phyloP scores from a whole-genome alignment of 30 jellyfish, hydroid and myxozoan species.

The Chrysaora quinquecirrha region DNA sequence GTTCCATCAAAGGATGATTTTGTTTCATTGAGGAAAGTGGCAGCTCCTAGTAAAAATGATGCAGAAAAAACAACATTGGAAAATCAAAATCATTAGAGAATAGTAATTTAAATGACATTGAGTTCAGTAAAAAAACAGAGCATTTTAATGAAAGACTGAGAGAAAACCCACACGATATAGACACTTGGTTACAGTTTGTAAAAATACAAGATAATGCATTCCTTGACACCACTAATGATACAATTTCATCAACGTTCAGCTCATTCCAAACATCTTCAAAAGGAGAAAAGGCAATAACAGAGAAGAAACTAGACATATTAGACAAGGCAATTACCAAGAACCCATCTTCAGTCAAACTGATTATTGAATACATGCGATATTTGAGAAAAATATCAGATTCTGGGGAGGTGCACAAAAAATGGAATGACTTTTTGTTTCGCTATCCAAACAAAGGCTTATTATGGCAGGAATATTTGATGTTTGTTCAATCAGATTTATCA shows the following conservation, averaged over 20 bases:
- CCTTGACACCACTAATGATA: background rate
- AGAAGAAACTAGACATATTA: constrained; percentile 71
- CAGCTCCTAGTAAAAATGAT: too few relatives aligned
- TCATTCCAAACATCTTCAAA: background rate
- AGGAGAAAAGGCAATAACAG: constrained; percentile 57
- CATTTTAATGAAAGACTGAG: constrained; percentile 56
- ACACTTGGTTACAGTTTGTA: constrained; percentile 72
- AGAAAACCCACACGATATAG: constrained; percentile 56
- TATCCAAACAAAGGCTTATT: constrained; percentile 63
- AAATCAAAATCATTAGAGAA: background rate
- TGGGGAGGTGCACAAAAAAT: constrained; percentile 29
- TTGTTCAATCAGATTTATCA: constrained; percentile 75
- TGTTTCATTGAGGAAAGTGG: background rate
- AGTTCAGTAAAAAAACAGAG: constrained; percentile 32
- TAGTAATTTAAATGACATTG: background rate
- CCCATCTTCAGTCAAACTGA: constrained; percentile 53
- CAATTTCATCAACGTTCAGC: constrained; percentile 27
- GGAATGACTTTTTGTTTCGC: constrained; percentile 65
- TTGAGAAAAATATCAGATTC: constrained; percentile 64
- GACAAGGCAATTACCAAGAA: constrained; percentile 78
- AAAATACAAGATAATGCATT: constrained; percentile 61
- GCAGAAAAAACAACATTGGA: too few relatives aligned
- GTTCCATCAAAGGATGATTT: background rate
- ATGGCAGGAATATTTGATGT: constrained; percentile 72
- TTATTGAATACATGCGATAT: constrained; percentile 63